Evolutionary conservation across 2,888 invertebrate genomes (phyloP), one percentile per base, ranked within the genome.

Genomic region (Mongoloraphidia duomilia): DNA sequence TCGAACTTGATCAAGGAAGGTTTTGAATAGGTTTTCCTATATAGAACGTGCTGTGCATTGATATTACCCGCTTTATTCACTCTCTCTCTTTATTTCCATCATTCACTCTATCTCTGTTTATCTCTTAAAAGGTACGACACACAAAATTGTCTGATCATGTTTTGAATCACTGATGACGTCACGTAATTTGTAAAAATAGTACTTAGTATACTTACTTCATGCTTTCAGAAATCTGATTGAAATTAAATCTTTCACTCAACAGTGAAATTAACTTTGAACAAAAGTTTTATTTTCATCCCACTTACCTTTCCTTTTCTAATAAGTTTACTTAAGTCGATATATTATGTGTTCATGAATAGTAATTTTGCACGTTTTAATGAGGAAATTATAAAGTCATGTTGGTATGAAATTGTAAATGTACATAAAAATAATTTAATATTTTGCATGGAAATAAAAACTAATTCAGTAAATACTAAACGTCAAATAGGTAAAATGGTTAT

Each of bases 181-280:
- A 37, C 39, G 11, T 26, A 36, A 38, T 43, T 40, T 40, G 43
- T 35, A 26, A 26, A 26, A 26, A 26, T 26, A 26, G 26, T 26
- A 26, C 26, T 26, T 26, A 26, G 26, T 26, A 26, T 26, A 26
- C 26, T 26, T 26, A 26, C 26, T 26, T 26, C 26, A 26, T 26
- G 26, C 26, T 26, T 26, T 26, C 26, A 26, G 26, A 47, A 44
- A 11, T 44, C 33, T 17, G n/a, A 54, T 53, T 53, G 44, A 53
- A 54, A 54, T 53, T 52, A 54, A 53, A 52, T 37, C 37, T 49
- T 42, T 50, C 47, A 49, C 49, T 54, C 50, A 53, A 54, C 54
- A 54, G 53, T 54, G 54, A 54, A 54, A 54, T 53, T 52, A 53
- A 54, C 53, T 53, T 53, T 54, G 53, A 53, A 54, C 53, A 53